Evolutionary conservation across 1,140 invertebrate genomes (phyloP).

Genomic region (Antheraea pernyi): DNA sequence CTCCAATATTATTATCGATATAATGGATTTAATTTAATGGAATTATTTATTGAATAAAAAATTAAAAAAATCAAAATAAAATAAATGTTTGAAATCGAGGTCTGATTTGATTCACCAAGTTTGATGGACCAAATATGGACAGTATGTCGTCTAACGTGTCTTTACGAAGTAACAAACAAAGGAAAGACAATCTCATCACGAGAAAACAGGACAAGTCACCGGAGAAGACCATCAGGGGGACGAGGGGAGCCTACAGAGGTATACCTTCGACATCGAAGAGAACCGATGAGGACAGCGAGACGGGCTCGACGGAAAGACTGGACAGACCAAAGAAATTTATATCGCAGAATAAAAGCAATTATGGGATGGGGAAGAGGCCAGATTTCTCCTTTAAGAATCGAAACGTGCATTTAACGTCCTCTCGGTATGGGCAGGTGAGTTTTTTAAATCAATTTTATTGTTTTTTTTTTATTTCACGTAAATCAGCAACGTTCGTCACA

Average conservation of each 20-base stretch:
- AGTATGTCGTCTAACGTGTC: constrained; percentile 73
- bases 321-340: constrained; percentile 76
- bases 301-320: constrained; percentile 65
- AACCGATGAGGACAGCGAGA: constrained; percentile 59
- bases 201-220: constrained; percentile 76
- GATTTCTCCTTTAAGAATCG: constrained; percentile 72
- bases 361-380: constrained; percentile 68
- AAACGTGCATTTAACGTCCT: constrained; percentile 71
- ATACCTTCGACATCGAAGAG: constrained; percentile 60
- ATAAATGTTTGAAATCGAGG: constrained; percentile 21
- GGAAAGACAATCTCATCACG: constrained; percentile 73
- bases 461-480: too few species aligned
- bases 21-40: constrained; percentile 13
- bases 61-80: not conserved
- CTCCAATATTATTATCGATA: constrained; percentile 14
- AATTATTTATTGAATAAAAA: not conserved
- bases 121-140: constrained; percentile 70
- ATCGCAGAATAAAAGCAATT: constrained; percentile 64
- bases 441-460: not conserved
- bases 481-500: too few species aligned
- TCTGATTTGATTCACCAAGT: constrained; percentile 17
- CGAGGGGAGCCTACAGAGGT: constrained; percentile 64
- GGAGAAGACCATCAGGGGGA: constrained; percentile 72
- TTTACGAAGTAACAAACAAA: constrained; percentile 66
- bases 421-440: constrained; percentile 76